Conservation (phyloP, 2,113 vertebrate species). For the Archocentrus centrarchus region DNA sequence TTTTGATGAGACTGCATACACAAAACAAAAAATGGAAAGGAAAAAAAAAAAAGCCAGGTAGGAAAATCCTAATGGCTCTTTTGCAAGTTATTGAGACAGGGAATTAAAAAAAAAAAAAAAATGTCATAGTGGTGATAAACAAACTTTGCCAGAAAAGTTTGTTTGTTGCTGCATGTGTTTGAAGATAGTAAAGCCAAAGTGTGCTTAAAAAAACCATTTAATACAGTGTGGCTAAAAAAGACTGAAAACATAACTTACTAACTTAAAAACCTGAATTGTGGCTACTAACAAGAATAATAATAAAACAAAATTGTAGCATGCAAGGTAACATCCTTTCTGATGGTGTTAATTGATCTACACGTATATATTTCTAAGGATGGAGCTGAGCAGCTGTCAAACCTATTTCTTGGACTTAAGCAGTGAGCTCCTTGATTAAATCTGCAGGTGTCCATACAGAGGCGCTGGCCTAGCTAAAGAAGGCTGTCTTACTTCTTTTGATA, state of each 20-base stretch:
- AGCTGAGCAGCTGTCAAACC: rapidly evolving
- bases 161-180: conserved; percentile 3
- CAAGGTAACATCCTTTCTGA: background rate
- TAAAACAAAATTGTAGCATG: background rate
- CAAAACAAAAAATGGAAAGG: no score
- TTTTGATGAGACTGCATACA: background rate
- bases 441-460: background rate
- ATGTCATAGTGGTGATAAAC: background rate
- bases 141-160: background rate
- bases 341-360: background rate
- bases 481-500: rapidly evolving
- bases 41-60: background rate
- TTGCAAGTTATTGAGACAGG: background rate
- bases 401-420: background rate
- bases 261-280: background rate
- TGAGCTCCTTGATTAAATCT: background rate
- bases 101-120: background rate
- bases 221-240: background rate
- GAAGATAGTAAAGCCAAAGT: background rate
- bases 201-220: background rate
- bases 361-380: background rate
- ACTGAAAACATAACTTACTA: background rate
- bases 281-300: background rate
- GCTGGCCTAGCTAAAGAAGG: background rate
- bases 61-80: background rate